Base-by-base conservation (phyloP, 2,797 vertebrate species). In the Thripadectes ignobilis region DNA sequence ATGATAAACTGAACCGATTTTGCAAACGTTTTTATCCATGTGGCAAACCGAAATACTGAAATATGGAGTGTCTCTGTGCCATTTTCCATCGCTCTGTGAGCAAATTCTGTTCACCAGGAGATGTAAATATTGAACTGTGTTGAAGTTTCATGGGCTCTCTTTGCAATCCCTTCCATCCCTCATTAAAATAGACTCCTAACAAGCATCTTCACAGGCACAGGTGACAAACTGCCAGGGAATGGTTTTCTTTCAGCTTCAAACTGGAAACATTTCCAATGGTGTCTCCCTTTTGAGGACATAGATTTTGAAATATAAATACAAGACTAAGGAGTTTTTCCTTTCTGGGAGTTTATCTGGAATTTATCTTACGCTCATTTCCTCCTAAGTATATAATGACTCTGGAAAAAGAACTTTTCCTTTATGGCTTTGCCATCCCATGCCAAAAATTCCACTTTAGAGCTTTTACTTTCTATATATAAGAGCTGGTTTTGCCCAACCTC, bases 51-150 rank as follows among this genome's bases (percentile, higher is more conserved):
- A 88, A 83, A 69, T 66, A 81, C 16, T 76, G 92, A 75, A 58
- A 66, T 48, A 62, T 26, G 67, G 81, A 78, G 39, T 78, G 88
- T 79, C 62, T 38, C 48, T 62, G 34, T 84, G 73, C 27, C 45
- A 32, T 38, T 73, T 85, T 46, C 79, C 83, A 2, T 84, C 18
- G 2, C 68, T 91, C 62, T 63, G 55, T 57, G 71, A 78, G 63
- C 65, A 84, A 86, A 72, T 88, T 24, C 8, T 27, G 14, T 46
- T 92, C 79, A 24, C 32, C 49, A 75, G 65, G 30, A 68, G 74
- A 72, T 72, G 82, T 74, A 92, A 95, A 95, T 88, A 93, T 65
- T 91, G 92, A 71, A 84, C 54, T 78, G 49, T 61, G 66, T 83
- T 94, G 88, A 92, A 95, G 46, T 92, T 81, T 84, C 58, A 66